Conservation (phyloP, 2,888 invertebrate genomes). For the Drosophila bunnanda region DNA sequence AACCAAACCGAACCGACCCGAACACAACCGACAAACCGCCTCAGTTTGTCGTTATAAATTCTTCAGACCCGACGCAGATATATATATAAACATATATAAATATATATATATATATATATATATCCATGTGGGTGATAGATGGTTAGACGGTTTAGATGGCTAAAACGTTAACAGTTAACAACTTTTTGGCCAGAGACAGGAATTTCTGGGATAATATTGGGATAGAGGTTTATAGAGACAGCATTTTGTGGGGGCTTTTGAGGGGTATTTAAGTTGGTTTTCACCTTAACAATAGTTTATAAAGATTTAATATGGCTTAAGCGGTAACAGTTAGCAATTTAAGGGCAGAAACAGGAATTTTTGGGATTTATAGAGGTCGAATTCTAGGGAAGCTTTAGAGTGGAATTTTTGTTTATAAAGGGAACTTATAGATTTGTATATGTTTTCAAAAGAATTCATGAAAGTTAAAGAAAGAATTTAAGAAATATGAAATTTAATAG, state of each 20-base stretch:
- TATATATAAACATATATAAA: not conserved
- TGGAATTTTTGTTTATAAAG: not conserved
- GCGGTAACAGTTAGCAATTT: no score
- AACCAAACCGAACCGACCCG: slow-evolving; percentile 10
- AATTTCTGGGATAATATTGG: slow-evolving; percentile 1
- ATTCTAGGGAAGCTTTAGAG: no score
- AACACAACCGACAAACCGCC: slow-evolving; percentile 3
- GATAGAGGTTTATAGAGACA: not conserved
- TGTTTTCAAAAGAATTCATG: not conserved
- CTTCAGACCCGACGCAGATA: slow-evolving; percentile 19
- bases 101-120: not conserved
- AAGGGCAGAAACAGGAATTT: no score
- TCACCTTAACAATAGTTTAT: no score
- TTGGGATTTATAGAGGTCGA: no score
- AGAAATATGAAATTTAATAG: not conserved
- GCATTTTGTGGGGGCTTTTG: not conserved
- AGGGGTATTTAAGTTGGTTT: not conserved
- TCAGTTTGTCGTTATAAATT: slow-evolving; percentile 38
- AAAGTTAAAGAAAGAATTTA: not conserved
- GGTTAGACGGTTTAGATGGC: slow-evolving; percentile 12
- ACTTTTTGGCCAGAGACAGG: not conserved
- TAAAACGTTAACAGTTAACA: not conserved
- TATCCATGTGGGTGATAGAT: slow-evolving; percentile 36
- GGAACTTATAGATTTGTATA: no score
- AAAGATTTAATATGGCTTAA: no score